These are phyloP conservation scores for Allygus modestus DNA, from an alignment of 2,888 invertebrate species.

Conservation along the genomic window DNA sequence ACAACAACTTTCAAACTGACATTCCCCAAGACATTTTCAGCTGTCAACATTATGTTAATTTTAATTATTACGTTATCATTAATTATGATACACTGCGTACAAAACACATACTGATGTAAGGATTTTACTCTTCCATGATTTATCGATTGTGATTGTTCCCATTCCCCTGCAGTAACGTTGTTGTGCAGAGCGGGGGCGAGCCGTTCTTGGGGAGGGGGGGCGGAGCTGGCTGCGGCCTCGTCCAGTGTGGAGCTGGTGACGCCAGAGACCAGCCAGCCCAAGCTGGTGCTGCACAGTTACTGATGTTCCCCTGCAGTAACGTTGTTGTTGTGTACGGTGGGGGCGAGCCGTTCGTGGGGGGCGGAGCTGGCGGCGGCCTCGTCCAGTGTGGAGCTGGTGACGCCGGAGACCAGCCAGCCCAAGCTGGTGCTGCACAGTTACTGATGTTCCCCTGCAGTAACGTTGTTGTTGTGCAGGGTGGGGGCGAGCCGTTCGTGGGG, in stretches of 20 bases:
- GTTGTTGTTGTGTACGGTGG: slow-evolving; percentile 80
- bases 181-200: slow-evolving; percentile 85
- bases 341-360: slow-evolving; percentile 83
- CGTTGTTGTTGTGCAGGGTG: slow-evolving; percentile 79
- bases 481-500: slow-evolving; percentile 83
- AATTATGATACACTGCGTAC: too few species aligned
- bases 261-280: slow-evolving; percentile 75
- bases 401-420: slow-evolving; percentile 75
- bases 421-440: slow-evolving; percentile 87
- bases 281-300: slow-evolving; percentile 88
- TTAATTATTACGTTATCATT: too few species aligned
- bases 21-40: too few species aligned
- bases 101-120: too few species aligned
- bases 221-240: slow-evolving; percentile 71
- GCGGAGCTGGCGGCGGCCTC: slow-evolving; percentile 71
- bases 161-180: too few species aligned
- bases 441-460: too few species aligned
- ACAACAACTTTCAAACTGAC: too few species aligned
- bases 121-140: too few species aligned
- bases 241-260: slow-evolving; percentile 63
- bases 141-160: too few species aligned
- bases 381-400: slow-evolving; percentile 59
- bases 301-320: too few species aligned
- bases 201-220: slow-evolving; percentile 81
- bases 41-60: too few species aligned